Base-by-base conservation (phyloP, 37 sponge, comb jelly and placozoan genomes). In the Dysidea cf. avara region DNA sequence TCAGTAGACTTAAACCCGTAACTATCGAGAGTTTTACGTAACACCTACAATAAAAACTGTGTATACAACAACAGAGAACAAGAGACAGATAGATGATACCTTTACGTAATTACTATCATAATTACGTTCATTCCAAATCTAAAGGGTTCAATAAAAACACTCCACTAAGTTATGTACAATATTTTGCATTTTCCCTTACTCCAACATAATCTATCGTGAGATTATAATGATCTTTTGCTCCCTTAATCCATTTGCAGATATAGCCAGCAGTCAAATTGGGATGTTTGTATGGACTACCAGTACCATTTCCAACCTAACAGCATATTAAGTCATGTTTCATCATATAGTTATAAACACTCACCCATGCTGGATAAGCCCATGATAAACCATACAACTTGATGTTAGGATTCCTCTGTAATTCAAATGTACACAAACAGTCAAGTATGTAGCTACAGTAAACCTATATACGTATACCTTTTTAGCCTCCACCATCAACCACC, bases 311-410 rank as follows among this genome's bases (percentile, higher is more conserved):
- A 0, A 88, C 88, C 88, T 87, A 53, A 30, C n/a, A n/a, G n/a
- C n/a, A n/a, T n/a, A n/a, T n/a, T n/a, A n/a, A n/a, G n/a, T n/a
- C n/a, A n/a, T n/a, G n/a, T n/a, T n/a, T n/a, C n/a, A n/a, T n/a
- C n/a, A n/a, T n/a, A n/a, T 43, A n/a, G n/a, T n/a, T n/a, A n/a
- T n/a, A n/a, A n/a, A n/a, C n/a, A n/a, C 79, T 61, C 37, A 92
- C 92, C 92, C 92, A 92, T 3, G 81, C 83, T 24, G 92, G 92
- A 56, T 68, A 92, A 6, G 84, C 88, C 92, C 92, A 92, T 16
- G 92, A 63, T 1, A 92, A 73, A 29, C 84, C 92, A 82, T 87
- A 87, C 71, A 92, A 70, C 46, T 87, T 87, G 51, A 92, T 79
- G 56, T 78, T 65, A 14, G 92, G 92, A 47, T 92, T 92, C 22